phyloP scores from a whole-genome alignment of 1,140 invertebrate genomes.

The Drosophila sp. region DNA sequence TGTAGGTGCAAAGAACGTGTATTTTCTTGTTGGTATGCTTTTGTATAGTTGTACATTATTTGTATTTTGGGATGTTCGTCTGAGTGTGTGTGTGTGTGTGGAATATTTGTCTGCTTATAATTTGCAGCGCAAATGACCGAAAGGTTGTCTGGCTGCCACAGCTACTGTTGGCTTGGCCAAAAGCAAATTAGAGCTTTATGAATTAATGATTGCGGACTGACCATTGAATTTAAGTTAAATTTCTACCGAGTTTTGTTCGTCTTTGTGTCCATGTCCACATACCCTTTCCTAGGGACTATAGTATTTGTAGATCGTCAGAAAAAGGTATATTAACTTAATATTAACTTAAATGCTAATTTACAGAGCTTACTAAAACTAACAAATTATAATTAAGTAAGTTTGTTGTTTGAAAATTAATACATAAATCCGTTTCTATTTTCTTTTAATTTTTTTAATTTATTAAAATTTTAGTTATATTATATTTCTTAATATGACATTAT shows the following conservation, averaged over 20 bases:
- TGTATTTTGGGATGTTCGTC: background rate
- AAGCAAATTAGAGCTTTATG: slow-evolving; percentile 66
- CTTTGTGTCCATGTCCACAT: slow-evolving; percentile 9
- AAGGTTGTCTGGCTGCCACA: slow-evolving; percentile 42
- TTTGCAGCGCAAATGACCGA: slow-evolving; percentile 66
- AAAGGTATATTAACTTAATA: too few relatives aligned
- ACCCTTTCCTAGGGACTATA: background rate
- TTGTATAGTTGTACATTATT: slow-evolving; percentile 10
- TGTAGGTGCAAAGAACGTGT: slow-evolving; percentile 35
- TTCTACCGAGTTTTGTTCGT: slow-evolving; percentile 27
- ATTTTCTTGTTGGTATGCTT: slow-evolving; percentile 7
- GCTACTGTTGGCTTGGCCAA: slow-evolving; percentile 47
- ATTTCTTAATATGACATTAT: too few relatives aligned
- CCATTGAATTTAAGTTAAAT: slow-evolving; percentile 41
- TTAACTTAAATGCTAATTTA: too few relatives aligned
- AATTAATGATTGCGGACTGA: slow-evolving; percentile 61
- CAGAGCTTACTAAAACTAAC: too few relatives aligned
- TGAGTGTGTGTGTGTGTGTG: slow-evolving; percentile 18
- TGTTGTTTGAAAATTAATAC: too few relatives aligned
- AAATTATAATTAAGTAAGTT: too few relatives aligned
- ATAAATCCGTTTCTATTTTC: too few relatives aligned
- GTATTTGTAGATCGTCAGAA: too few relatives aligned
- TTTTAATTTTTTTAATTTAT: too few relatives aligned
- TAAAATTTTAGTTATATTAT: too few relatives aligned
- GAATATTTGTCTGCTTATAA: slow-evolving; percentile 65